phyloP scores from a whole-genome alignment of 2,113 vertebrate genomes.

The Rhinichthys klamathensis region DNA sequence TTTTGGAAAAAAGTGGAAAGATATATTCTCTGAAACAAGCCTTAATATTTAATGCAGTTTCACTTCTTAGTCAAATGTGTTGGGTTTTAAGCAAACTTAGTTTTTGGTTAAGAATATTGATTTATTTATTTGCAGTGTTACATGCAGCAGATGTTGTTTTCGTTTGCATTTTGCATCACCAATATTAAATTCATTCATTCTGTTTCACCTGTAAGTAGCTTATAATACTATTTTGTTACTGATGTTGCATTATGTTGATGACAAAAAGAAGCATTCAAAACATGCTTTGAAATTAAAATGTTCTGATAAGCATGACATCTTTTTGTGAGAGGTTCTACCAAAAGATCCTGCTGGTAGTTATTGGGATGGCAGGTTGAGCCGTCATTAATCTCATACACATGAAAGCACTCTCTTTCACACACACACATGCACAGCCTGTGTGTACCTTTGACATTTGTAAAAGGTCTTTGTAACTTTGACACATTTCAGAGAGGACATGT shows the following conservation, averaged over 20 bases:
- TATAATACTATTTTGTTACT: not conserved
- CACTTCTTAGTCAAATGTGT: not conserved
- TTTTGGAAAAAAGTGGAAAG: not conserved
- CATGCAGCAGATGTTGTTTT: not conserved
- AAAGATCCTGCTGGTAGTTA: constrained; percentile 19
- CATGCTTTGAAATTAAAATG: not conserved
- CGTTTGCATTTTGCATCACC: not conserved
- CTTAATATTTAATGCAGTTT: not conserved
- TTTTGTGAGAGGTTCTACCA: not conserved
- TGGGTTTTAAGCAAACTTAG: not conserved
- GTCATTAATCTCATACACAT: constrained; percentile 22
- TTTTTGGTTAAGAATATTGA: not conserved
- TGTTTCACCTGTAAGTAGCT: not conserved
- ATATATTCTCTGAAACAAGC: not conserved
- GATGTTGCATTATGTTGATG: not conserved
- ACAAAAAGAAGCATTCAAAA: not conserved
- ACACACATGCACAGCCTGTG: not conserved
- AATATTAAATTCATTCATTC: not conserved
- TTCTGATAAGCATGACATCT: not conserved
- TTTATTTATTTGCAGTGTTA: not conserved
- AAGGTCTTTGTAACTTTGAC: constrained; percentile 68
- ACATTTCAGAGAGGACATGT: constrained; percentile 63
- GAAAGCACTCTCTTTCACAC: not conserved
- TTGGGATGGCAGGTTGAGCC: not conserved
- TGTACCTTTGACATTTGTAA: constrained; percentile 66